Evolutionary conservation across 2,888 invertebrate species (phyloP).

Genomic region (Diploptera punctata): DNA sequence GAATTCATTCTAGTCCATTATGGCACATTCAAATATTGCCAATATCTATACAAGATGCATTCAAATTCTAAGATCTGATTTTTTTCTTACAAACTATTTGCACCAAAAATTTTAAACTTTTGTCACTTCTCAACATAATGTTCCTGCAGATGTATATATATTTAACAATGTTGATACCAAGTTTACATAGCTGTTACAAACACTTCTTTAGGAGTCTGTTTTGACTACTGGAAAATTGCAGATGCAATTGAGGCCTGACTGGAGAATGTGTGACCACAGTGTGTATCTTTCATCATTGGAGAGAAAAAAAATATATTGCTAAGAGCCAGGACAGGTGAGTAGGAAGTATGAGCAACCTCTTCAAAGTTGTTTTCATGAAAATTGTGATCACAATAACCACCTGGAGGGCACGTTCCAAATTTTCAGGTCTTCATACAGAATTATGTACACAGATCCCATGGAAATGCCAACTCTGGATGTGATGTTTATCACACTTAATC

Average conservation of each 20-base stretch:
- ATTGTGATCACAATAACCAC: not conserved
- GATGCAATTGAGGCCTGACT: constrained; percentile 20
- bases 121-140: not conserved
- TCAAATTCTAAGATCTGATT: too few species aligned
- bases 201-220: constrained; percentile 18
- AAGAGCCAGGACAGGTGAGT: constrained; percentile 27
- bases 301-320: constrained; percentile 11
- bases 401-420: not conserved
- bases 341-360: constrained; percentile 19
- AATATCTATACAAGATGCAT: too few species aligned
- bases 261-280: constrained; percentile 21
- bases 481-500: not conserved
- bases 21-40: too few species aligned
- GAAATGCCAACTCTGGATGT: not conserved
- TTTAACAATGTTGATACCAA: not conserved
- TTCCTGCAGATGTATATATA: not conserved
- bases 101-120: not conserved
- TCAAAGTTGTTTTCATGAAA: constrained; percentile 6
- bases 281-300: constrained; percentile 21
- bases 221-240: constrained; percentile 32
- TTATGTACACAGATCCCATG: constrained; percentile 6
- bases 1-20: too few species aligned
- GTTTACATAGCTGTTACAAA: constrained; percentile 19
- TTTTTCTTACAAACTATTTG: too few species aligned
- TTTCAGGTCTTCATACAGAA: constrained; percentile 15